Evolutionary conservation across 2,797 vertebrate species (phyloP).

Genomic region (Notolabrus celidotus): DNA sequence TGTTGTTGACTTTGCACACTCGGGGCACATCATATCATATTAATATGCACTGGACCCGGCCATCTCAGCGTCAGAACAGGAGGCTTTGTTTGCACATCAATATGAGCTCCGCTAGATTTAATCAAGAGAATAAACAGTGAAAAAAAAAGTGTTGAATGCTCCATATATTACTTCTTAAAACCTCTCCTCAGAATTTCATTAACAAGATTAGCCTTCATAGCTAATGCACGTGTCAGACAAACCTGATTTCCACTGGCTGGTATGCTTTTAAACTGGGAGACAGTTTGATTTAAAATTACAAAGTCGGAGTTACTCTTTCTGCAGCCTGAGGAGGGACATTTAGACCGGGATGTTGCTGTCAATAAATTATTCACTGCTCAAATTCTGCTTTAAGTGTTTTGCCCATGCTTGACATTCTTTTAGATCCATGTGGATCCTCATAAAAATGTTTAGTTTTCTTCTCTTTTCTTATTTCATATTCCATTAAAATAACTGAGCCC

Average conservation of each 20-base stretch:
- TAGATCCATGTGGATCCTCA: background rate
- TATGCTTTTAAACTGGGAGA: slow-evolving; percentile 4
- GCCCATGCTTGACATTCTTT: slow-evolving; percentile 6
- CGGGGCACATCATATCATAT: slow-evolving; percentile 78
- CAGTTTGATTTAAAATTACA: background rate
- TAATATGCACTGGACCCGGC: slow-evolving; percentile 83
- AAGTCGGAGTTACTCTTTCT: background rate
- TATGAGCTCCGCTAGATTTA: slow-evolving; percentile 87
- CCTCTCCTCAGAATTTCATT: slow-evolving; percentile 51
- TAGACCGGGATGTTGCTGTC: slow-evolving; percentile 8
- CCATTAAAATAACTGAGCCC: background rate
- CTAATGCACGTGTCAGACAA: slow-evolving; percentile 27
- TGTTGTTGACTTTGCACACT: slow-evolving; percentile 77
- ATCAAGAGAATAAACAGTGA: slow-evolving; percentile 86
- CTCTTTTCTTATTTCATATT: slow-evolving; percentile 4
- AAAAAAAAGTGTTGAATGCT: slow-evolving; percentile 67
- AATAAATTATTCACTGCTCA: background rate
- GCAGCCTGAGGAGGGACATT: slow-evolving; percentile 1
- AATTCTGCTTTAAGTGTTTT: background rate
- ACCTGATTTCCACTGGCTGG: slow-evolving; percentile 10
- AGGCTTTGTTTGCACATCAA: slow-evolving; percentile 86
- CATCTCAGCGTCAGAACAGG: slow-evolving; percentile 77
- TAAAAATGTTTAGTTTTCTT: background rate
- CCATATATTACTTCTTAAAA: slow-evolving; percentile 71
- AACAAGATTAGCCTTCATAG: slow-evolving; percentile 50